Conservation (phyloP, 2,797 vertebrate species). For the Paguma larvata region DNA sequence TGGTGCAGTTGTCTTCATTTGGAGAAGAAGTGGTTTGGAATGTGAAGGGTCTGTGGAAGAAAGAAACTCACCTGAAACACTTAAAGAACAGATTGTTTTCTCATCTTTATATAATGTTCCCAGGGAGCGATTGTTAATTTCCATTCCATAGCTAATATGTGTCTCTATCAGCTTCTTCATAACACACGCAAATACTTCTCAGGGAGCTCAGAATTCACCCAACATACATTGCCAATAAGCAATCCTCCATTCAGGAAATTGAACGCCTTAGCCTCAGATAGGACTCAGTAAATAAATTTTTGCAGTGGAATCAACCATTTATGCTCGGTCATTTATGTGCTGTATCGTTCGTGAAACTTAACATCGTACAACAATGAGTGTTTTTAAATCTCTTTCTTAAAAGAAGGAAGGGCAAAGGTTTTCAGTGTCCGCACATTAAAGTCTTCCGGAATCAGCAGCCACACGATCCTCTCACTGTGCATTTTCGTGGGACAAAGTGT, state of each 20-base stretch:
- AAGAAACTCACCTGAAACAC: constrained; percentile 73
- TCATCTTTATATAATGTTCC: rapidly evolving
- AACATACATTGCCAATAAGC: neutral
- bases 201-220: neutral
- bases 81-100: neutral
- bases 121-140: neutral
- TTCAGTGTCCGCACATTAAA: neutral
- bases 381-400: neutral
- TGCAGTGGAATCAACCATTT: neutral
- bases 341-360: neutral
- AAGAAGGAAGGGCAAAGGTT: neutral
- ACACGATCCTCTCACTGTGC: no score
- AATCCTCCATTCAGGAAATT: neutral
- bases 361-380: neutral
- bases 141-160: neutral
- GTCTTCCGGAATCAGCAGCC: neutral
- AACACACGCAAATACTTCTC: neutral
- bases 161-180: neutral
- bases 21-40: constrained; percentile 26
- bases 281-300: neutral
- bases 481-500: neutral
- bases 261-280: neutral
- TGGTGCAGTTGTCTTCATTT: constrained; percentile 15
- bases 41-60: neutral
- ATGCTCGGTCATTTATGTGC: no score